Conservation (phyloP, 2,888 invertebrate genomes). For the Dysmachus trigonus region DNA sequence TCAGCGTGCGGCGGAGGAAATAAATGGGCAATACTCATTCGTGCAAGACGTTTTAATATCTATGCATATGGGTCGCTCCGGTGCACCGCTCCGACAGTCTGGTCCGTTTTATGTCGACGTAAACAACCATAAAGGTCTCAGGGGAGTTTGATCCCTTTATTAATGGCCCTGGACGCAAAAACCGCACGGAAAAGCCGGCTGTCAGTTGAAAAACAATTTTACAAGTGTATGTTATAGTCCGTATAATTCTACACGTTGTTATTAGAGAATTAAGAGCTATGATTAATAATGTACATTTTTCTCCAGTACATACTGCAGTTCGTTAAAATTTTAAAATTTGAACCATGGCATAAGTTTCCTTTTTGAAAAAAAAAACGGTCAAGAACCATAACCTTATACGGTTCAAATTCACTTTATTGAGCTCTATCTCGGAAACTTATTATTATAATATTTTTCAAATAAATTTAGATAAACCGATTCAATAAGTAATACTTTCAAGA, state of each 20-base stretch:
- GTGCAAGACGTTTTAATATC: constrained; percentile 7
- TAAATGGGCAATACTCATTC: constrained; percentile 17
- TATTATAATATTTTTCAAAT: too few relatives aligned
- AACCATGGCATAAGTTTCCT: too few relatives aligned
- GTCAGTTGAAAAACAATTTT: background rate
- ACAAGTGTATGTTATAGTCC: background rate
- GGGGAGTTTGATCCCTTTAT: background rate
- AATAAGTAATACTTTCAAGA: too few relatives aligned
- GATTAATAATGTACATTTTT: background rate
- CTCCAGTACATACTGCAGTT: too few relatives aligned
- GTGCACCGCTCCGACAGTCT: background rate
- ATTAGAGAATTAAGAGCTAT: background rate
- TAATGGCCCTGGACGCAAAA: background rate
- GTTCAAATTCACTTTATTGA: too few relatives aligned
- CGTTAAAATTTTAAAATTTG: too few relatives aligned
- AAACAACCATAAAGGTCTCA: background rate
- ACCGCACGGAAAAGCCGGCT: background rate
- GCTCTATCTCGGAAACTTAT: too few relatives aligned
- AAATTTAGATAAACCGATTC: too few relatives aligned
- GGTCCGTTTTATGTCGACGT: background rate
- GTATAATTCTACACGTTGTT: background rate
- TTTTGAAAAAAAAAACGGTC: too few relatives aligned
- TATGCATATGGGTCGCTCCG: background rate
- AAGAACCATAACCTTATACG: too few relatives aligned
- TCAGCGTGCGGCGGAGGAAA: background rate